Evolutionary conservation across 1,140 invertebrate species (phyloP), one percentile per base, ranked within the genome.

Genomic region (Sminthurides bifidus): DNA sequence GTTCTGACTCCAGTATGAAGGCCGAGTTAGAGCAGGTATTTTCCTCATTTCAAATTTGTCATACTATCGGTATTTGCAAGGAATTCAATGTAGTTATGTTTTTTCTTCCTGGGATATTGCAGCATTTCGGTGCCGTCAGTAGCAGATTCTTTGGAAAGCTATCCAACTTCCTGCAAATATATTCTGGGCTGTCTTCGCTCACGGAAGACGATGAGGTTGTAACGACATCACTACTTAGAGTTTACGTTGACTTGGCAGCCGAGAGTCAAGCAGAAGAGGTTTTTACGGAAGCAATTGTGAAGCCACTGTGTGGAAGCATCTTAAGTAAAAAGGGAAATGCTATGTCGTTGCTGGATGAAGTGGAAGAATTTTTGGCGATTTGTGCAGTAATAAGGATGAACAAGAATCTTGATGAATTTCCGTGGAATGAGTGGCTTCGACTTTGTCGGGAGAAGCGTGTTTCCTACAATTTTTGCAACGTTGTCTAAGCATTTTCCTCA

Each of bases 401-500:
- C 15, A 45, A 27, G 41, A 23, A 55, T 23, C 8, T 61, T 21
- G 46, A 57, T 21, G 24, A 54, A 24, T 59, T 35, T 48, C 50
- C 59, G 1, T 65, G 63, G 63, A n/a, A 51, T 61, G 54, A 27
- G 49, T n/a, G 51, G 56, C 14, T 65, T 54, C 52, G 53, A 65
- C 19, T 65, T 65, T 56, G 15, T 61, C 14, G 29, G 26, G 8
- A 38, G 57, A 23, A 57, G 53, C 21, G 38, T 65, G 2, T 60
- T 65, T 40, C 53, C 63, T 17, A 40, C 56, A 23, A 38, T 65
- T 12, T 27, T 59, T 14, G 40, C 27, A 15, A 55, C 59, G 15
- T 38, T 65, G 8, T 26, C 46, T 14, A 65, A 61, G 41, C 56
- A 65, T 41, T 65, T 65, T 58, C 63, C 63, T 14, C 63, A 65